Conservation (phyloP, 2,888 invertebrate genomes). For the Machimus rusticus region DNA sequence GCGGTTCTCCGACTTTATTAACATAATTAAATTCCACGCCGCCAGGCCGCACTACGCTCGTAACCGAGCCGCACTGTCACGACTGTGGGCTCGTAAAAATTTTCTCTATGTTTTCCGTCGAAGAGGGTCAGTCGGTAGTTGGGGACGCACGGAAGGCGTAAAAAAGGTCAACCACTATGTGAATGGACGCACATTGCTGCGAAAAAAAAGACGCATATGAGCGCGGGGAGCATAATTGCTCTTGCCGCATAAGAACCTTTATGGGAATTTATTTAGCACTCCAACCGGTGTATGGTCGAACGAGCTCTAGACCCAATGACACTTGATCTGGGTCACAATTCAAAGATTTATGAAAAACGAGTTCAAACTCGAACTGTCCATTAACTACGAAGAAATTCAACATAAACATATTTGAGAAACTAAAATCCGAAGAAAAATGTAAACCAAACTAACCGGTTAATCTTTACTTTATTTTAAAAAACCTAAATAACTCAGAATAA, state of each 20-base stretch:
- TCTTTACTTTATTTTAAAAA: too few relatives aligned
- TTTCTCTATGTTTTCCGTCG: not conserved
- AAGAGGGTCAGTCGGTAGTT: not conserved
- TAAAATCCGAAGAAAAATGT: too few relatives aligned
- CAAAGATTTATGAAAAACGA: not conserved
- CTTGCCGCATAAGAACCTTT: not conserved
- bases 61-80: not conserved
- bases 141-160: not conserved
- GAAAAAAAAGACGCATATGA: not conserved
- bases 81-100: not conserved
- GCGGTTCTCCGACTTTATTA: not conserved
- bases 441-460: too few relatives aligned
- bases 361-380: not conserved
- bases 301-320: not conserved
- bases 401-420: too few relatives aligned
- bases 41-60: not conserved
- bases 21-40: not conserved
- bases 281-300: not conserved
- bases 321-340: not conserved
- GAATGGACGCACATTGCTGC: not conserved
- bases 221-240: not conserved
- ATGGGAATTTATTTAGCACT: not conserved
- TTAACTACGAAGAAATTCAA: not conserved
- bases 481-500: too few relatives aligned
- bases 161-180: not conserved